A percentile compares a stretch with the other conserved stretches of the same genome.
phyloP scores from a whole-genome alignment of 2,797 vertebrate genomes.

The Coccyzus lansbergi region DNA sequence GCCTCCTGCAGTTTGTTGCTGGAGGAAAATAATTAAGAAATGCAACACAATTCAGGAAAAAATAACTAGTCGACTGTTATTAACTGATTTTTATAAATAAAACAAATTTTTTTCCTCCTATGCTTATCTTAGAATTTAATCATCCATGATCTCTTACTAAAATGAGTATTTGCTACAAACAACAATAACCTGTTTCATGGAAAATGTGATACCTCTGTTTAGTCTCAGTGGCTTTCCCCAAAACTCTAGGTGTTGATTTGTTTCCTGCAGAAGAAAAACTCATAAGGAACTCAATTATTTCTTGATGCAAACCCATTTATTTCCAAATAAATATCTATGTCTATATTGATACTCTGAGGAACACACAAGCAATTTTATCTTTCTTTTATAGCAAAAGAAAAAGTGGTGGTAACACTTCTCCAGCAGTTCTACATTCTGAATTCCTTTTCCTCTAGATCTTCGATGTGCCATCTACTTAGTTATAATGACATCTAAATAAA shows the following conservation, averaged over 20 bases:
- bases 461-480: neutral
- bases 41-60: neutral
- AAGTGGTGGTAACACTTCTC: neutral
- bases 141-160: neutral
- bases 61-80: neutral
- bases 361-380: neutral
- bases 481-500: neutral
- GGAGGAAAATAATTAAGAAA: slow-evolving; percentile 10
- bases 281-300: neutral
- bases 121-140: neutral
- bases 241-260: neutral
- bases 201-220: neutral
- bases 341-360: neutral
- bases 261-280: neutral
- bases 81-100: neutral
- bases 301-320: neutral
- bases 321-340: neutral
- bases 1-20: neutral
- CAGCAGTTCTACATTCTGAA: neutral
- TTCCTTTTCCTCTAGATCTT: neutral
- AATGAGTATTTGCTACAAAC: neutral
- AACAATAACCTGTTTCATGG: neutral
- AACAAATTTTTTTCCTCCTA: neutral
- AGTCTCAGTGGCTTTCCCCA: neutral
- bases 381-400: neutral